Percentiles rank a stretch among this genome's conserved stretches.
Conservation (phyloP, 1,140 invertebrate genomes). For the Acromyrmex heyeri region DNA sequence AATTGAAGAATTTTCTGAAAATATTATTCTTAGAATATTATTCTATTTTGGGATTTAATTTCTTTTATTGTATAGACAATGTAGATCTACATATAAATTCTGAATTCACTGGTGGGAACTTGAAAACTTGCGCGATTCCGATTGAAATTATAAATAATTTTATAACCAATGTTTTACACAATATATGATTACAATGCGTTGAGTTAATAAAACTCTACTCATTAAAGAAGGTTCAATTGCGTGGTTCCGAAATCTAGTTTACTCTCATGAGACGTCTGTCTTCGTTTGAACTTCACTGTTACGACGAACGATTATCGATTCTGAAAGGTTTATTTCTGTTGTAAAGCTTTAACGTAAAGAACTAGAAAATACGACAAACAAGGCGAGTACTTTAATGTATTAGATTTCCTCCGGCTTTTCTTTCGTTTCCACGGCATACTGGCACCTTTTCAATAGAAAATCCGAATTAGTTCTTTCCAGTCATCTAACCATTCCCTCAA, state of each 20-base stretch:
- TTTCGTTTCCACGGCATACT: constrained; percentile 18
- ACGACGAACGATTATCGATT: constrained; percentile 12
- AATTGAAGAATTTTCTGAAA: no score
- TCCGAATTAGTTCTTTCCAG: constrained; percentile 70
- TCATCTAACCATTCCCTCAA: constrained; percentile 40
- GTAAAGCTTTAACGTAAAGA: constrained; percentile 37
- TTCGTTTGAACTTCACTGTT: constrained; percentile 18
- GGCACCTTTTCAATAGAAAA: constrained; percentile 58
- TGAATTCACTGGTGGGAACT: no score
- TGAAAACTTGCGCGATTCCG: no score
- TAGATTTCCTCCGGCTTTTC: constrained; percentile 49
- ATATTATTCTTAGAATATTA: no score
- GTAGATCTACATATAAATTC: no score
- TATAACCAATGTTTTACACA: not conserved
- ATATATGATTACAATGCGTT: not conserved
- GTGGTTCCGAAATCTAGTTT: constrained; percentile 29
- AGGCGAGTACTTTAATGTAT: constrained; percentile 64
- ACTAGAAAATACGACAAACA: constrained; percentile 38
- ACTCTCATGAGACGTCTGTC: constrained; percentile 25
- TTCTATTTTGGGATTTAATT: no score
- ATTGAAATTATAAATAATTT: not conserved
- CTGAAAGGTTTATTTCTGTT: constrained; percentile 27
- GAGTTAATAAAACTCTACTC: constrained; percentile 28
- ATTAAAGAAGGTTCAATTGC: constrained; percentile 5
- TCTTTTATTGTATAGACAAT: no score